Conservation (phyloP, 2,113 vertebrate species). For the Menidia beryllina region DNA sequence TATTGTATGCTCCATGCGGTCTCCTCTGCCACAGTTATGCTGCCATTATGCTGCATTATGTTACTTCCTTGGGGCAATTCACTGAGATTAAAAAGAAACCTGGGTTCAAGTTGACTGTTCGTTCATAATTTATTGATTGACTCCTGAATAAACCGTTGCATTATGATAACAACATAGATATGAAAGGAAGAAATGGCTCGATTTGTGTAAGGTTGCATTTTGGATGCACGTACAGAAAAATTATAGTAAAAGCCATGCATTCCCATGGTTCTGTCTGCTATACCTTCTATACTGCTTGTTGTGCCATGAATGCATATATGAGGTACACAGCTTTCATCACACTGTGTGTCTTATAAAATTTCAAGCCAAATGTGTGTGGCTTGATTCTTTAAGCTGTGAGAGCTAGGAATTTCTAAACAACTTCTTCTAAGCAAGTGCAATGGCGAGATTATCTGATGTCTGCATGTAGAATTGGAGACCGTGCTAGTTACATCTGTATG, state of each 20-base stretch:
- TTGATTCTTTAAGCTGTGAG: conserved; percentile 33
- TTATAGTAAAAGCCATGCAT: conserved; percentile 22
- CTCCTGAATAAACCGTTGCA: conserved; percentile 52
- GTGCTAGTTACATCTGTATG: conserved; percentile 51
- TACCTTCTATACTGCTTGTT: conserved; percentile 12
- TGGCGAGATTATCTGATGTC: conserved; percentile 18
- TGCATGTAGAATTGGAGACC: neutral
- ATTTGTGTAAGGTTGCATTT: conserved; percentile 58
- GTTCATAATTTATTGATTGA: conserved; percentile 78
- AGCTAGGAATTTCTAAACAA: conserved; percentile 34
- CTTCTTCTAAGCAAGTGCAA: conserved; percentile 1
- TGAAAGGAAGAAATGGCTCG: neutral
- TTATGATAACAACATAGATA: conserved; percentile 31
- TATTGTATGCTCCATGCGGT: conserved; percentile 31
- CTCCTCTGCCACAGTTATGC: conserved; percentile 66
- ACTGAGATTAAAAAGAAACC: conserved; percentile 77
- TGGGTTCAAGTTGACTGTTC: conserved; percentile 69
- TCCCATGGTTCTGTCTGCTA: conserved; percentile 4
- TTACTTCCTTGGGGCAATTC: conserved; percentile 61
- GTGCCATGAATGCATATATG: conserved; percentile 19
- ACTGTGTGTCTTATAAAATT: conserved; percentile 20
- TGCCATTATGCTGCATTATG: conserved; percentile 78
- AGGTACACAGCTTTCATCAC: neutral
- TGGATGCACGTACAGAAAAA: conserved; percentile 21
- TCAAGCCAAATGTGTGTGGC: conserved; percentile 15